Percentiles rank a stretch among this genome's conserved stretches.
Evolutionary conservation across 2,888 invertebrate genomes (phyloP).

Genomic region (Cephus runcator): DNA sequence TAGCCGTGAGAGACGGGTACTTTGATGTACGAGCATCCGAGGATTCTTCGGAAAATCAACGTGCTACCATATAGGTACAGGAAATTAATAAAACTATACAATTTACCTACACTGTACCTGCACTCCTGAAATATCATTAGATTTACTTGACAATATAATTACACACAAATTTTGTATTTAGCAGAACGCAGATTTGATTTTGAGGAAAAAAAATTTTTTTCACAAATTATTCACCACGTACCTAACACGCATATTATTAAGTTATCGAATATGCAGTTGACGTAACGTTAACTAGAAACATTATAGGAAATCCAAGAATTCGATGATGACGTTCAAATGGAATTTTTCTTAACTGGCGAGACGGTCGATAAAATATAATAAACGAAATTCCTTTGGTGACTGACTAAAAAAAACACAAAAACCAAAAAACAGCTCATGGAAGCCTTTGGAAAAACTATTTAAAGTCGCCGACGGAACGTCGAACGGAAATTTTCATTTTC

Average conservation of each 20-base stretch:
- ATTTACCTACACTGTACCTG: too few relatives aligned
- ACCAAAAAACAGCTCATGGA: neutral
- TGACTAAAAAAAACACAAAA: neutral
- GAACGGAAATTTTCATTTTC: neutral
- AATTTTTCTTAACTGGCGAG: neutral
- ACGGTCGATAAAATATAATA: neutral
- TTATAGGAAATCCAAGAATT: neutral
- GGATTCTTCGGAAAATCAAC: neutral
- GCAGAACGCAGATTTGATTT: too few relatives aligned
- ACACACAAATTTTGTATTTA: too few relatives aligned
- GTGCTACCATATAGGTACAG: neutral
- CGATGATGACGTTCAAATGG: neutral
- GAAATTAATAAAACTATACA: too few relatives aligned
- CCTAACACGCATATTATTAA: neutral
- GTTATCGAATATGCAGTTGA: neutral
- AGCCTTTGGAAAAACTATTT: neutral
- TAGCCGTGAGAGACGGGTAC: neutral
- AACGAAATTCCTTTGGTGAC: neutral
- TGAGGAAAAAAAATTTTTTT: too few relatives aligned
- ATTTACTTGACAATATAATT: too few relatives aligned
- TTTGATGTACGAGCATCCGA: neutral
- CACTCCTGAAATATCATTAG: too few relatives aligned
- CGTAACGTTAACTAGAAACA: neutral
- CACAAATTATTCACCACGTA: accelerated
- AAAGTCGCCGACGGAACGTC: neutral